Conservation (phyloP, 2,888 invertebrate genomes). For the Laspeyria flexula region DNA sequence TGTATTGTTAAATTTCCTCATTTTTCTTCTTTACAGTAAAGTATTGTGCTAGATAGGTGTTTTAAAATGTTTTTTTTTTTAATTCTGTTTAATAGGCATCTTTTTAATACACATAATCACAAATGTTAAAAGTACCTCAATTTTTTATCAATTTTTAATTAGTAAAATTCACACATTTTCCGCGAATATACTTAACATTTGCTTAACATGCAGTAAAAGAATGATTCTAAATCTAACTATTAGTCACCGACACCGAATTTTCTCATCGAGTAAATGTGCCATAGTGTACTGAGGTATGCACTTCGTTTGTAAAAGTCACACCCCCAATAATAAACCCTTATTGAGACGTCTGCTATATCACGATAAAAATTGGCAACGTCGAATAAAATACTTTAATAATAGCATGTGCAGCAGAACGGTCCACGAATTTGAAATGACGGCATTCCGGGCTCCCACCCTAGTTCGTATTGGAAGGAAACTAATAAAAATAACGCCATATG, state of each 20-base stretch:
- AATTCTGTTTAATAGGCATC: not conserved
- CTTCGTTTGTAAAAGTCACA: not conserved
- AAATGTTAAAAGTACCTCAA: no score
- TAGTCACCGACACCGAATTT: no score
- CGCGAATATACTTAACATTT: no score
- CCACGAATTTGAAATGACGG: constrained; percentile 35
- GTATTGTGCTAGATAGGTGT: not conserved
- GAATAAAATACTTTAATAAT: constrained; percentile 36
- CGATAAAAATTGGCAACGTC: constrained; percentile 22
- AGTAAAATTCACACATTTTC: no score
- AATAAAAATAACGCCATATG: constrained; percentile 64
- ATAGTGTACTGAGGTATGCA: not conserved
- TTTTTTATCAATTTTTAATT: no score
- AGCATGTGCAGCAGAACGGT: constrained; percentile 28
- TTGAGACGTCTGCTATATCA: not conserved
- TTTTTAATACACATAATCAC: no score
- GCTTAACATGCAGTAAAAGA: no score
- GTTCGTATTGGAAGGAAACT: constrained; percentile 43
- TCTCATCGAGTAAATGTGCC: no score
- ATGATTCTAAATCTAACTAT: no score
- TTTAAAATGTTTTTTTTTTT: not conserved
- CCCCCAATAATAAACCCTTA: not conserved
- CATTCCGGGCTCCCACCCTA: constrained; percentile 14
- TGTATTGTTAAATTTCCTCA: not conserved
- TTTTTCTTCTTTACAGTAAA: not conserved